Evolutionary conservation across 2,113 vertebrate species (phyloP).

Genomic region (Carlito syrichta): DNA sequence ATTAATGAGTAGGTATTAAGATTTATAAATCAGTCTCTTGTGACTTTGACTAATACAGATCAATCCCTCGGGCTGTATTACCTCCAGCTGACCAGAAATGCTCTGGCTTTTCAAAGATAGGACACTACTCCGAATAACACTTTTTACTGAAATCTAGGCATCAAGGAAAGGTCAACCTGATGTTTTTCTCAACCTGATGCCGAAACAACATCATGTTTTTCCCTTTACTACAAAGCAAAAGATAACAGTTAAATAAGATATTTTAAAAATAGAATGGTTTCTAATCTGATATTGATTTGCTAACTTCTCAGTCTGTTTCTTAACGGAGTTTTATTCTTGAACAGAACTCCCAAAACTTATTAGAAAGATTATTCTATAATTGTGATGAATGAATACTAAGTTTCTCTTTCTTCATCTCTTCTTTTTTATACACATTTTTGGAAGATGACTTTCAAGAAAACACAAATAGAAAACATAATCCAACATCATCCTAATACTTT

Average conservation of each 20-base stretch:
- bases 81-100: background rate
- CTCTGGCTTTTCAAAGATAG: background rate
- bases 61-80: background rate
- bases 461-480: background rate
- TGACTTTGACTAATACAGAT: background rate
- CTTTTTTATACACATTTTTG: background rate
- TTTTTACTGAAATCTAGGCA: background rate
- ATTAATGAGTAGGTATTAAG: background rate
- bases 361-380: background rate
- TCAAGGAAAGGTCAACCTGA: background rate
- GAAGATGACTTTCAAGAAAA: background rate
- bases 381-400: background rate
- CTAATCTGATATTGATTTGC: background rate
- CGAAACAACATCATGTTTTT: background rate
- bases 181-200: background rate
- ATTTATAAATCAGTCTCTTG: conserved; percentile 14
- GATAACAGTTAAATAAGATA: background rate
- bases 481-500: background rate
- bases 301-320: background rate
- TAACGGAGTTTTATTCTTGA: background rate
- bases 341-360: background rate
- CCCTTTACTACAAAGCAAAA: background rate
- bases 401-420: background rate
- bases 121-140: background rate
- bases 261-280: background rate